Percentiles rank a stretch among this genome's conserved stretches.
Conservation (phyloP, 2,888 invertebrate species). For the Cosmia pyralina region DNA sequence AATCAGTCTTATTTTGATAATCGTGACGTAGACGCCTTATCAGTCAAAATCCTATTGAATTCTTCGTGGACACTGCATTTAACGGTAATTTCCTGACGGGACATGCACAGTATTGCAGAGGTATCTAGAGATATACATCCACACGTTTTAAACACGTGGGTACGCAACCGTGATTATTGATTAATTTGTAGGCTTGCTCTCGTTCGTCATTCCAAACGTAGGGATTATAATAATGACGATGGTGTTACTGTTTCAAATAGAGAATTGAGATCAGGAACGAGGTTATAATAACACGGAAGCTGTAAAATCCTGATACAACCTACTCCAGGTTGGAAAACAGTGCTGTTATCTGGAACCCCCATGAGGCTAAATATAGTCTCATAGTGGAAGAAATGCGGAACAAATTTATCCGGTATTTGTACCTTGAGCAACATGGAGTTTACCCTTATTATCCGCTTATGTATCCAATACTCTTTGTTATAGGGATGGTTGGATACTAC, state of each 20-base stretch:
- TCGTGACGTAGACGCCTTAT: constrained; percentile 36
- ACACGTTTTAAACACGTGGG: constrained; percentile 29
- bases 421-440: too few species aligned
- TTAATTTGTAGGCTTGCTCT: constrained; percentile 23
- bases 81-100: neutral
- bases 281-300: too few species aligned
- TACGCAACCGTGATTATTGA: constrained; percentile 21
- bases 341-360: too few species aligned
- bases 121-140: neutral
- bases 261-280: neutral
- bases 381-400: too few species aligned
- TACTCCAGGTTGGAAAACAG: too few species aligned
- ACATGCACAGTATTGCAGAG: neutral
- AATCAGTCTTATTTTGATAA: constrained; percentile 12
- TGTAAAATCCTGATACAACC: too few species aligned
- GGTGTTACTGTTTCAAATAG: neutral
- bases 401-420: too few species aligned
- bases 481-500: too few species aligned
- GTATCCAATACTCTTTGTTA: too few species aligned
- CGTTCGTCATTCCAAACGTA: constrained; percentile 1
- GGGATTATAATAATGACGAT: constrained; percentile 6
- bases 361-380: too few species aligned
- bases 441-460: too few species aligned
- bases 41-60: constrained; percentile 24
- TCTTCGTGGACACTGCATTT: constrained; percentile 1